Base-by-base conservation (phyloP, 2,113 vertebrate species). In the Trematocara zebra region DNA sequence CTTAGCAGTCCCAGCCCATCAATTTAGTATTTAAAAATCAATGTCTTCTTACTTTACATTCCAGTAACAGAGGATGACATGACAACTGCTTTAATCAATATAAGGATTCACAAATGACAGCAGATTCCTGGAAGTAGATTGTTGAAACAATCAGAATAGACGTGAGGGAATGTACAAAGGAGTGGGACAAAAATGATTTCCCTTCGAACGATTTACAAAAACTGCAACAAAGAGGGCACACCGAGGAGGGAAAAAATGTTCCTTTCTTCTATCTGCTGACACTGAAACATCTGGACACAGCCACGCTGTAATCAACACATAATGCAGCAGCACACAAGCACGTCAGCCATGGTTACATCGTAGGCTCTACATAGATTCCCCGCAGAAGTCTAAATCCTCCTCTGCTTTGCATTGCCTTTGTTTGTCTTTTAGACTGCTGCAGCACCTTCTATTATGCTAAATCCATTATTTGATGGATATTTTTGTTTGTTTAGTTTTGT, bases 131-230 rank as follows among this genome's bases (percentile, higher is more conserved):
- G 59, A 64, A 18, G 18, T 12, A 64, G 59, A 20, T 37, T 64
- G 33, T 64, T 37, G 6, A 20, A 64, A 64, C 18, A 20, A 37
- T 64, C 59, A 37, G 59, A 64, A n/a, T 64, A 37, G 18, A 64
- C 0, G 1, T 64, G 18, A 12, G 59, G 18, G 59, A 37, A 64
- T 64, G 59, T 64, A 12, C 33, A 12, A 8, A 37, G 18, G 6
- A 64, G 33, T 64, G 18, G 33, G 18, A 37, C 59, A 37, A 64
- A 64, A n/a, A 64, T 37, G 33, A 33, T 64, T 64, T 64, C 18
- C 1, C 59, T 37, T 2, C 18, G 0, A 64, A 64, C 0, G 2
- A 37, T 37, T 64, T 5, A 64, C 11, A 35, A 18, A 20, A 37
- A 20, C 10, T 37, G 59, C 33, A 5, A 33, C 18, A 37, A 64